phyloP scores from a whole-genome alignment of 1,140 invertebrate species.

The Sycophaga agraensis region DNA sequence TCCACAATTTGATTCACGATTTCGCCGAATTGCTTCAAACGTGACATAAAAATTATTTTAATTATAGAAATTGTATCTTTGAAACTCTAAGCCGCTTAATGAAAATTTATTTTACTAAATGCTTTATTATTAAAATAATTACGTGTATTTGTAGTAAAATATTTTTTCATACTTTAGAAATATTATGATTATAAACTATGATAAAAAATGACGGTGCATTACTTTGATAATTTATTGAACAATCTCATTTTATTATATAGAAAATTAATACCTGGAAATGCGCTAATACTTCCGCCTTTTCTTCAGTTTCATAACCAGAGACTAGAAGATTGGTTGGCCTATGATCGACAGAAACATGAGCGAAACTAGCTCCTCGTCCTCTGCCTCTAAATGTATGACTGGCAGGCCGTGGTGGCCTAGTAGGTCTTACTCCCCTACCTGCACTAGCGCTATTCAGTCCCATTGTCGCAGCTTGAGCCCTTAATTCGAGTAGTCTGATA shows the following conservation, averaged over 20 bases:
- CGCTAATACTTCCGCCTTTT: conserved; percentile 67
- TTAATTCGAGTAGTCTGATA: conserved; percentile 66
- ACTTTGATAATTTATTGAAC: no score
- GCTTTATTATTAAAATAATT: no score
- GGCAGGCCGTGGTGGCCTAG: conserved; percentile 42
- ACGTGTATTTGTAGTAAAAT: no score
- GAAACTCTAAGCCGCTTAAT: not conserved
- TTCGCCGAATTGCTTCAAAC: conserved; percentile 68
- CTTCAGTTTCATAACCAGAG: conserved; percentile 74
- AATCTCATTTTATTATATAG: no score
- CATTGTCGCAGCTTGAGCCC: conserved; percentile 61
- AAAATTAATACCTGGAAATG: conserved; percentile 68
- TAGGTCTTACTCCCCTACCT: conserved; percentile 36
- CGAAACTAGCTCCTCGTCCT: conserved; percentile 50
- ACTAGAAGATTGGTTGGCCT: conserved; percentile 77
- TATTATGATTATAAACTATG: no score
- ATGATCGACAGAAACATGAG: conserved; percentile 74
- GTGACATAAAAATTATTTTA: no score
- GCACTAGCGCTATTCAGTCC: conserved; percentile 42
- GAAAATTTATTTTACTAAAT: no score
- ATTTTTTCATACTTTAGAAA: no score
- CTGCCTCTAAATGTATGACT: conserved; percentile 47
- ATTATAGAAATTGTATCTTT: no score
- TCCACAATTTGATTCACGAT: conserved; percentile 70
- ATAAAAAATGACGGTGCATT: no score